Evolutionary conservation across 2,797 vertebrate genomes (phyloP), one percentile per base, ranked within the genome.

Genomic region (Semaprochilodus insignis): DNA sequence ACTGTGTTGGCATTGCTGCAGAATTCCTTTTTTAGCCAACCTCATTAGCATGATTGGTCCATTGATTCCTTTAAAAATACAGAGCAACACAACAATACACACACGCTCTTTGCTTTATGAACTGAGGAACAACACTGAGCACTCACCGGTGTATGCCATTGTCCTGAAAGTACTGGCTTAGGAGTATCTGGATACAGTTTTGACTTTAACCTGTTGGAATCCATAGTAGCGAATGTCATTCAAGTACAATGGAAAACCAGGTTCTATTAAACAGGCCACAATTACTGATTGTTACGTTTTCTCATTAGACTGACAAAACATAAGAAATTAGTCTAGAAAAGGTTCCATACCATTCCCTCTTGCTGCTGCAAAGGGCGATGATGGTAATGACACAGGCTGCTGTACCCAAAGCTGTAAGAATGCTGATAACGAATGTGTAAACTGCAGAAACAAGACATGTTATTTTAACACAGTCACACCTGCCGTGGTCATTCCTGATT

Each of bases 151-250:
- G 70, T 65, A 14, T 80, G 6, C 92, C 91, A 93, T 17, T 82
- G 65, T 11, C 86, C 90, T 0, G 27, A 74, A 73, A 94, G 91
- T 82, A 94, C 93, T 34, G 97, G 97, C 88, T 95, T 94, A 0
- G 97, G 97, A 88, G 98, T 96, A 51, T 96, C 94, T 70, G 97
- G 96, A 87, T 94, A 97, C 88, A 98, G 92, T 0, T 91, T 95
- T 83, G 94, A 89, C 86, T 96, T 97, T 91, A 98, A 94, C 92
- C 97, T 99, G 91, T 90, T 87, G 83, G 86, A 13, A 59, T 86
- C 79, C 2, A 0, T 85, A 27, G 13, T 2, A 15, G 8, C n/a
- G 48, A 71, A 23, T 16, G 44, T 25, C 19, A 69, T 21, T 74
- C 6, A 77, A 27, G 11, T 40, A 13, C 52, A 78, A 59, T 5